Percentiles rank a stretch among this genome's conserved stretches.
Evolutionary conservation across 2,888 invertebrate genomes (phyloP).

Genomic region (Patella caerulea): DNA sequence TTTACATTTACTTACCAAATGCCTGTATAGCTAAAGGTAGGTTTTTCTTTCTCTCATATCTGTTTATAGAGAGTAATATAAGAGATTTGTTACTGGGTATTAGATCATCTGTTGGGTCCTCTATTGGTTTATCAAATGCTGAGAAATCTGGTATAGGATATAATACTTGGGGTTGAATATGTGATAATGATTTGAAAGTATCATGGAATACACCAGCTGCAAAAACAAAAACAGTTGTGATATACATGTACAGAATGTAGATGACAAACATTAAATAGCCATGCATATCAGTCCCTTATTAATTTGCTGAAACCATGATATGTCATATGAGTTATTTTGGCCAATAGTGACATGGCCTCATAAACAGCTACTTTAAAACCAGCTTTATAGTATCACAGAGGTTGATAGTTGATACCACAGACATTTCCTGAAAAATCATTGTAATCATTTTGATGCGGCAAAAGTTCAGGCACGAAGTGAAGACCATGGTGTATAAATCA

Average conservation of each 20-base stretch:
- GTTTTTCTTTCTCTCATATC: constrained; percentile 97
- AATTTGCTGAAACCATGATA: no score
- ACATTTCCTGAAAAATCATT: no score
- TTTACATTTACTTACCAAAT: constrained; percentile 75
- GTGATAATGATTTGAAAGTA: constrained; percentile 83
- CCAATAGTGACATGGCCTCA: no score
- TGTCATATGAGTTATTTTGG: no score
- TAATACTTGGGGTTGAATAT: constrained; percentile 83
- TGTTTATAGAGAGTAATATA: constrained; percentile 92
- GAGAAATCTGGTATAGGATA: constrained; percentile 93
- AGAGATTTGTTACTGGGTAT: constrained; percentile 59
- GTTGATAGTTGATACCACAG: no score
- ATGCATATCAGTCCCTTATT: no score
- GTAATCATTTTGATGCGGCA: no score
- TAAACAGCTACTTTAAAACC: no score
- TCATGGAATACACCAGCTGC: constrained; percentile 84
- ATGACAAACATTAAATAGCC: no score
- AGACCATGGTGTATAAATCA: no score
- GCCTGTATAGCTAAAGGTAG: constrained; percentile 88
- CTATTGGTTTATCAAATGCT: constrained; percentile 56
- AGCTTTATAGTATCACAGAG: no score
- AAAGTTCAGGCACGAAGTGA: no score
- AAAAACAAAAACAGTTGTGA: constrained; percentile 37
- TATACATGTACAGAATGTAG: neutral
- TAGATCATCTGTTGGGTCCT: constrained; percentile 49